A percentile compares a stretch with the other conserved stretches of the same genome.
These are phyloP conservation scores for Zophobas morio DNA, from an alignment of 1,140 invertebrate genomes.

Conservation along the genomic window DNA sequence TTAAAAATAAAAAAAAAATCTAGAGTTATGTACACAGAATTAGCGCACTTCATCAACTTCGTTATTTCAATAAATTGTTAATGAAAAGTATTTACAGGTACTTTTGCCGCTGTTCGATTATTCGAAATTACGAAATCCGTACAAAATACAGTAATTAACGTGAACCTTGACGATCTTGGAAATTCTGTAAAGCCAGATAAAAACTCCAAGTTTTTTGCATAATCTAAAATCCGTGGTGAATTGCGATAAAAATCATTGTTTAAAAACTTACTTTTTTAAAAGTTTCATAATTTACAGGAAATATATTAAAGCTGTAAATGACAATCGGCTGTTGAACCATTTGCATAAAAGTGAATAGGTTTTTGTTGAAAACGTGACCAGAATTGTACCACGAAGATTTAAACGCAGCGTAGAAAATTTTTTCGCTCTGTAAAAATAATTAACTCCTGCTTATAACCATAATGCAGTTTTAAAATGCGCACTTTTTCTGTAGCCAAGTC, in stretches of 20 bases:
- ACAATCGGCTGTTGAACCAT: slow-evolving; percentile 5
- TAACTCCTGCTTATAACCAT: background rate
- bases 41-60: too few species aligned
- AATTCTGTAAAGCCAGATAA: slow-evolving; percentile 10
- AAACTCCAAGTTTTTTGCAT: slow-evolving; percentile 19
- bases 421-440: background rate
- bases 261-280: slow-evolving; percentile 12
- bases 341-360: background rate
- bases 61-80: too few species aligned
- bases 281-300: background rate
- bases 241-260: background rate
- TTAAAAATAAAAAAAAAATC: too few species aligned
- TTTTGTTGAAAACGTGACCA: background rate
- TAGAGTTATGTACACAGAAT: too few species aligned
- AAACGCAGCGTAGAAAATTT: slow-evolving; percentile 8
- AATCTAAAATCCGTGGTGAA: background rate
- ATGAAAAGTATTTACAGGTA: too few species aligned
- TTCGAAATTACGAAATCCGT: too few species aligned
- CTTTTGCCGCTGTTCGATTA: too few species aligned
- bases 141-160: too few species aligned
- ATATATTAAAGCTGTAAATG: slow-evolving; percentile 4
- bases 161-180: background rate
- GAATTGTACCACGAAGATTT: slow-evolving; percentile 1
- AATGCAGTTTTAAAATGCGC: background rate
- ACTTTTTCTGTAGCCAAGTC: background rate